phyloP scores from a whole-genome alignment of 2,113 vertebrate species.

The Cryptomyrus ogoouensis region DNA sequence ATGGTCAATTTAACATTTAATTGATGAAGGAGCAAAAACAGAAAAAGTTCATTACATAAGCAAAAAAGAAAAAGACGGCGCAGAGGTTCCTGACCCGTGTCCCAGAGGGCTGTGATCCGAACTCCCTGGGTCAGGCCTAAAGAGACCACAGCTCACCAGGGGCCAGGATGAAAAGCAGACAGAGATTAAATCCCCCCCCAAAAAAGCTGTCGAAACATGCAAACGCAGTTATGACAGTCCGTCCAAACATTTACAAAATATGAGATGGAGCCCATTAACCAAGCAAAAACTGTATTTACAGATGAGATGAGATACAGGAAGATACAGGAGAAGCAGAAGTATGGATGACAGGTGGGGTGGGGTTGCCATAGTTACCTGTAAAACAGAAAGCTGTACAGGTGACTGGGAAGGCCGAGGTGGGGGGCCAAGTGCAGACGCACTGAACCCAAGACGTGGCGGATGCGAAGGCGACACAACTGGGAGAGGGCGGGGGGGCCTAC shows the following conservation, averaged over 20 bases:
- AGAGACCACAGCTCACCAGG: neutral
- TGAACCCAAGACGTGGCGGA: conserved; percentile 72
- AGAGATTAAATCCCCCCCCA: neutral
- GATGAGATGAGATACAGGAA: neutral
- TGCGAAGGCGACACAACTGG: conserved; percentile 72
- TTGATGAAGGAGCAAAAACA: neutral
- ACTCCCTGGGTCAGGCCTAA: neutral
- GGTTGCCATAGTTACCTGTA: conserved; percentile 58
- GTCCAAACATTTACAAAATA: neutral
- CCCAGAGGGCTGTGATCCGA: neutral
- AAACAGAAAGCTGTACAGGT: conserved; percentile 72
- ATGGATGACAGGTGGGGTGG: neutral
- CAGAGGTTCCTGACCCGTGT: neutral
- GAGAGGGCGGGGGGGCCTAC: conserved; percentile 70
- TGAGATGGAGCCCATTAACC: neutral
- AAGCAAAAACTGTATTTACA: neutral
- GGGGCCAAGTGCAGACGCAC: conserved; percentile 58
- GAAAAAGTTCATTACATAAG: neutral
- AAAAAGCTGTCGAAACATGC: neutral
- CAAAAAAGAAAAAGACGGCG: neutral
- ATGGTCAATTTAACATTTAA: neutral
- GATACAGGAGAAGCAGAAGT: neutral
- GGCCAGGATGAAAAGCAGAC: neutral
- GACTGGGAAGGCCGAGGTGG: conserved; percentile 70
- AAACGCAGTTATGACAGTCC: neutral